Evolutionary conservation across 2,113 vertebrate genomes (phyloP), one percentile per base, ranked within the genome.

Genomic region (Arvicanthis niloticus): DNA sequence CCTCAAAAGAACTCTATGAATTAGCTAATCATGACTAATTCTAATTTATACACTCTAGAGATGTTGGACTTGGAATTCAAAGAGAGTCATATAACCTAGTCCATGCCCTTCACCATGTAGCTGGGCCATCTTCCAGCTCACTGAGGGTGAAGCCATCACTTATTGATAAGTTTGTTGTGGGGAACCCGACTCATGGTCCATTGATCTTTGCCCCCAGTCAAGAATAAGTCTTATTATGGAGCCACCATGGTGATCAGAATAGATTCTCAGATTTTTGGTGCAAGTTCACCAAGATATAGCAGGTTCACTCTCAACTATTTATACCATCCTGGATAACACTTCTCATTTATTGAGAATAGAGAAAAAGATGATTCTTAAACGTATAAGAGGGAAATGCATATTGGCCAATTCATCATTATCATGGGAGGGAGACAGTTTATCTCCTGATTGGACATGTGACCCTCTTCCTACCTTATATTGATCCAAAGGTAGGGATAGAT

Each of bases 61-160:
- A 76, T 87, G 34, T 45, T 87, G 73, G 70, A 89, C 67, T 37
- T 94, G 67, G 60, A 93, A 92, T 97, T 95, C 89, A 95, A 84
- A 92, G 62, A 85, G 75, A 95, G 53, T 37, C 9, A 7, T 72
- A 22, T 92, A 15, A 70, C 42, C 58, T 70, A 75, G 73, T 70
- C 37, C 37, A 9, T n/a, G 40, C 51, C 80, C 56, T 96, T 92
- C 60, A 68, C 88, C 8, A 34, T 62, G 76, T 95, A 75, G 76
- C 24, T 73, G 16, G 15, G 45, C 40, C 22, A 48, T 56, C 48
- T 89, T 56, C 34, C 21, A 76, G 72, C 19, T 94, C 65, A 22
- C 34, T 65, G 31, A 80, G 22, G 42, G n/a, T 40, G 24, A 94
- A 73, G 72, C 42, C 17, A 13, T n/a, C 51, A 56, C 34, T 70